Evolutionary conservation across 2,113 vertebrate species (phyloP).

Genomic region (Crotalus horridus): DNA sequence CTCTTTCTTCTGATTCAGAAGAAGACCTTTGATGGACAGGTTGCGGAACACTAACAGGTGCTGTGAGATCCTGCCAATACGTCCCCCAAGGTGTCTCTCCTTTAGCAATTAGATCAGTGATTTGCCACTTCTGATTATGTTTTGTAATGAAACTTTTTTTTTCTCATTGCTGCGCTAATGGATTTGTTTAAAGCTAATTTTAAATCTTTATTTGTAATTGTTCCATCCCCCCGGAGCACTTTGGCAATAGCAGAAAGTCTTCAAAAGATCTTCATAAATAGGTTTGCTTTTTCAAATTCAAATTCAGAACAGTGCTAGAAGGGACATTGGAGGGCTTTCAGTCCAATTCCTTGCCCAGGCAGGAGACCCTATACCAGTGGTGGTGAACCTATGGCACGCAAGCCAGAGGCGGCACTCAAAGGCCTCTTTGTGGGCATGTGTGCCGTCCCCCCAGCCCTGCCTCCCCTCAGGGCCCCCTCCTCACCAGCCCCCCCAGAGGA

Average conservation of each 20-base stretch:
- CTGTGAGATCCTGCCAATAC: not conserved
- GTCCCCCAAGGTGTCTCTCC: not conserved
- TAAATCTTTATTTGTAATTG: not conserved
- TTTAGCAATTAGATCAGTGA: not conserved
- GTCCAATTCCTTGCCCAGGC: not conserved
- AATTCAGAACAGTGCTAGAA: not conserved
- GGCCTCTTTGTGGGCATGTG: too few species aligned
- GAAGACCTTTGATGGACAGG: not conserved
- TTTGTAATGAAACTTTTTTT: not conserved
- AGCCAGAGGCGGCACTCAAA: too few species aligned
- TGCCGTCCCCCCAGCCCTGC: too few species aligned
- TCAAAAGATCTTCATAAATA: not conserved
- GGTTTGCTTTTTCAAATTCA: not conserved
- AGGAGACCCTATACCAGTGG: too few species aligned
- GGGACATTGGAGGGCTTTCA: not conserved
- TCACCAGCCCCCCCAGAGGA: too few species aligned
- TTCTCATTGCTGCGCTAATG: not conserved
- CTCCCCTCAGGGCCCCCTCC: too few species aligned
- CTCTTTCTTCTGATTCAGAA: not conserved
- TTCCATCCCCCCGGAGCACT: not conserved
- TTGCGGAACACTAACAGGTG: not conserved
- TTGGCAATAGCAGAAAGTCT: not conserved
- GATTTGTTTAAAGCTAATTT: not conserved
- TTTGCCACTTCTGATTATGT: not conserved
- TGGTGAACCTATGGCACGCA: too few species aligned